phyloP scores from a whole-genome alignment of 2,797 vertebrate genomes.

The Etheostoma perlongum region DNA sequence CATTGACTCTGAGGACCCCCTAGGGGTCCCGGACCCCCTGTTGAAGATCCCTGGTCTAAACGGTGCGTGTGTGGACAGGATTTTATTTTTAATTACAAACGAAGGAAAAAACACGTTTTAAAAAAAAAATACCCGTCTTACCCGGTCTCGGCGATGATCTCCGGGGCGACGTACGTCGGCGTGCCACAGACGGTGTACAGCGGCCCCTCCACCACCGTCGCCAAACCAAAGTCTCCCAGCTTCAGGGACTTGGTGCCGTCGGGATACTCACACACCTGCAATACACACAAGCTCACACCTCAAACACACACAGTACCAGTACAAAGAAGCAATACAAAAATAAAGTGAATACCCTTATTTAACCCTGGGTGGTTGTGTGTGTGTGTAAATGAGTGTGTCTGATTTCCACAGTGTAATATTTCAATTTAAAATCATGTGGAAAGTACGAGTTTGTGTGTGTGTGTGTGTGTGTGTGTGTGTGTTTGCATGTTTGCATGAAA shows the following conservation, averaged over 20 bases:
- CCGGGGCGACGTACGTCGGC: constrained; percentile 96
- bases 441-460: constrained; percentile 11
- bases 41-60: too few species aligned
- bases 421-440: constrained; percentile 19
- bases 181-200: constrained; percentile 97
- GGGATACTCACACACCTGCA: constrained; percentile 86
- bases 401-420: constrained; percentile 21
- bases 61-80: too few species aligned
- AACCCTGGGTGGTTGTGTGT: constrained; percentile 1
- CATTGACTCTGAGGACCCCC: too few species aligned
- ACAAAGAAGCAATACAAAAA: too few species aligned
- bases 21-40: too few species aligned
- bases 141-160: constrained; percentile 98
- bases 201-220: constrained; percentile 94
- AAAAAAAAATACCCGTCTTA: constrained; percentile 68
- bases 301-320: too few species aligned
- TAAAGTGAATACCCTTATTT: too few species aligned
- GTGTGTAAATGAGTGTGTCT: constrained; percentile 45
- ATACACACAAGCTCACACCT: background rate
- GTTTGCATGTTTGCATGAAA: constrained; percentile 19
- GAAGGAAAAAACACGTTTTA: too few species aligned
- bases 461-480: constrained; percentile 2
- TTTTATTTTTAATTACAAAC: too few species aligned
- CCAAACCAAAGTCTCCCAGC: constrained; percentile 96
- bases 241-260: constrained; percentile 98